Percentiles rank a stretch among this genome's conserved stretches.
Evolutionary conservation across 2,888 invertebrate species (phyloP).

Genomic region (Drosophila putrida): DNA sequence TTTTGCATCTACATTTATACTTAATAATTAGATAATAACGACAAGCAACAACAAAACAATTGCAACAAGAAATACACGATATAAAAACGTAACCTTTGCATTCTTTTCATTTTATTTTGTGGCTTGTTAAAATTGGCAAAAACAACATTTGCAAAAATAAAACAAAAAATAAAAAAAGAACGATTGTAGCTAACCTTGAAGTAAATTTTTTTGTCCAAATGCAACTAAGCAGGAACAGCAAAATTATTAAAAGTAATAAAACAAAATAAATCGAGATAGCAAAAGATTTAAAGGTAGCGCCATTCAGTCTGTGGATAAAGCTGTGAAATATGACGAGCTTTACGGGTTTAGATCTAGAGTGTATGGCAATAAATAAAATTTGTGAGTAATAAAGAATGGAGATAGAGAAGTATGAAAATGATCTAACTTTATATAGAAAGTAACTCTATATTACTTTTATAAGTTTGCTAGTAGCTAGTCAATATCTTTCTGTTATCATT

Average conservation of each 20-base stretch:
- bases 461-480: too few relatives aligned
- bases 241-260: constrained; percentile 13
- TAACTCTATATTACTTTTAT: background rate
- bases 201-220: constrained; percentile 45
- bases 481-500: too few relatives aligned
- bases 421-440: background rate
- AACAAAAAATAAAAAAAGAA: constrained; percentile 22
- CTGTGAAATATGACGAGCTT: constrained; percentile 36
- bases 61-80: constrained; percentile 50
- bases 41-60: constrained; percentile 39
- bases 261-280: constrained; percentile 9
- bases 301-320: constrained; percentile 30
- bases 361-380: constrained; percentile 15
- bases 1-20: constrained; percentile 62
- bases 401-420: background rate
- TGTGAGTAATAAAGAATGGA: constrained; percentile 1
- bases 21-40: constrained; percentile 72
- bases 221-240: constrained; percentile 43
- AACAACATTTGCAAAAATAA: constrained; percentile 20
- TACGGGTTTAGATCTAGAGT: constrained; percentile 18
- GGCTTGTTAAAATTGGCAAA: constrained; percentile 54
- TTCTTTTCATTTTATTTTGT: constrained; percentile 53
- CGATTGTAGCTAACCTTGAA: constrained; percentile 63
- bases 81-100: constrained; percentile 56
- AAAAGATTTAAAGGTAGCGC: constrained; percentile 30